Percentiles rank a stretch among this genome's conserved stretches.
phyloP scores from a whole-genome alignment of 2,888 invertebrate species.

The Dioctria rufipes region DNA sequence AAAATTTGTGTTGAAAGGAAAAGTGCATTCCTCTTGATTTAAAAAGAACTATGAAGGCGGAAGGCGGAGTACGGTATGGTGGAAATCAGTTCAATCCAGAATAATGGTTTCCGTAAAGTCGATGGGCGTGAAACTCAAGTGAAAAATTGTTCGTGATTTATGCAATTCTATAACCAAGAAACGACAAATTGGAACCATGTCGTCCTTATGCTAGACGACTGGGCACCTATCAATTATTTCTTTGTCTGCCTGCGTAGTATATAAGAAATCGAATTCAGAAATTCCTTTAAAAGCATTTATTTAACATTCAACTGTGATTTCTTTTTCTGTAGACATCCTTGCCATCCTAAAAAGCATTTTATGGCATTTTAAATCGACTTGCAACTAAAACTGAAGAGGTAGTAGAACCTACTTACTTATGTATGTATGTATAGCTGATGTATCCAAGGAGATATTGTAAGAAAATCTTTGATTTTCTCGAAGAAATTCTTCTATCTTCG shows the following conservation, averaged over 20 bases:
- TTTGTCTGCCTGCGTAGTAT: background rate
- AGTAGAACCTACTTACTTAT: no score
- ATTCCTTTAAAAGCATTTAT: slow-evolving; percentile 27
- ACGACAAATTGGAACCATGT: slow-evolving; percentile 10
- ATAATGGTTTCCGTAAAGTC: background rate
- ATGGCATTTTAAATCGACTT: slow-evolving; percentile 37
- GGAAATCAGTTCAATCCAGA: no score
- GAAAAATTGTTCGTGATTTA: slow-evolving; percentile 36
- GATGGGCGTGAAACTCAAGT: slow-evolving; percentile 36
- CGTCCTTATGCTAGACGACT: slow-evolving; percentile 1
- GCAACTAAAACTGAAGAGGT: background rate
- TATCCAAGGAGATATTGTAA: slow-evolving; percentile 5
- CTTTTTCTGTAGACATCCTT: background rate
- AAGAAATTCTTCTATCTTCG: slow-evolving; percentile 2
- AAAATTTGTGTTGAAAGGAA: slow-evolving; percentile 38
- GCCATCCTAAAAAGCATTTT: background rate
- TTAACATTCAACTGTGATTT: slow-evolving; percentile 20
- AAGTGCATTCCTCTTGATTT: slow-evolving; percentile 34
- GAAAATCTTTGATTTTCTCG: background rate
- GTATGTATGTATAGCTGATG: background rate
- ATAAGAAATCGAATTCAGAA: slow-evolving; percentile 23
- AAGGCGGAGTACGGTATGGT: background rate
- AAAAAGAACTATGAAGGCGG: background rate
- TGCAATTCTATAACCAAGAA: background rate
- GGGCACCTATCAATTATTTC: slow-evolving; percentile 34